Base-by-base conservation (phyloP, 2,888 invertebrate genomes). In the Saturnia japonica region DNA sequence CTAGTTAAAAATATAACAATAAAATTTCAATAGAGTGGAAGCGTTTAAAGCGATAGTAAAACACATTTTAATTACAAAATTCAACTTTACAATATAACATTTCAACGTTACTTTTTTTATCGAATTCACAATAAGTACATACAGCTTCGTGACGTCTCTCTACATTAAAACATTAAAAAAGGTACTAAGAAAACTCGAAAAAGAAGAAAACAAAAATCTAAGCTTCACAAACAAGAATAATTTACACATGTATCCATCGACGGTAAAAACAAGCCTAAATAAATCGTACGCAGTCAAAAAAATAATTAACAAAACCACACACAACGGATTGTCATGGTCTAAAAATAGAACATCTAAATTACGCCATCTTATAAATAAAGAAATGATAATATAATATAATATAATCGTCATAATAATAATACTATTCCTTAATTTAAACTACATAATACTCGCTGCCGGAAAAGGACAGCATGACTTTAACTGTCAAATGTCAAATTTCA, bases 301-400 rank as follows among this genome's bases (percentile, higher is more conserved):
- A 82, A 83, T 83, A 78, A 87, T n/a, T n/a, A n/a, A n/a, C n/a
- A n/a, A n/a, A 85, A 83, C 76, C 89, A 89, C 88, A 85, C 88
- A 87, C 83, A 60, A 60, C 85, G 87, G 88, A 90, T 91, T 93
- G 93, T 93, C 94, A 93, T 92, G 93, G 88, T 90, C 86, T 87
- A 89, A 87, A 85, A 86, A 87, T 84, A 84, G 89, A 91, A 91
- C 90, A 91, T 88, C 91, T 91, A 89, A 91, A 89, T 86, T 90
- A 93, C 92, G 93, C 93, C 93, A 93, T 93, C 94, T 92, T 93
- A 92, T 76, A 60, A n/a, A 82, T 78, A 84, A 88, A 85, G 87
- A 84, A 86, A 86, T 77, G 86, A 85, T 57, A 68, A 79, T 47
- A 47, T 2, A 47, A 77, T 75, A 84, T 4, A 85, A 89, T 89